Percentiles rank a stretch among this genome's conserved stretches.
phyloP scores from a whole-genome alignment of 2,113 vertebrate genomes.

The Haplotaxodon microlepis region DNA sequence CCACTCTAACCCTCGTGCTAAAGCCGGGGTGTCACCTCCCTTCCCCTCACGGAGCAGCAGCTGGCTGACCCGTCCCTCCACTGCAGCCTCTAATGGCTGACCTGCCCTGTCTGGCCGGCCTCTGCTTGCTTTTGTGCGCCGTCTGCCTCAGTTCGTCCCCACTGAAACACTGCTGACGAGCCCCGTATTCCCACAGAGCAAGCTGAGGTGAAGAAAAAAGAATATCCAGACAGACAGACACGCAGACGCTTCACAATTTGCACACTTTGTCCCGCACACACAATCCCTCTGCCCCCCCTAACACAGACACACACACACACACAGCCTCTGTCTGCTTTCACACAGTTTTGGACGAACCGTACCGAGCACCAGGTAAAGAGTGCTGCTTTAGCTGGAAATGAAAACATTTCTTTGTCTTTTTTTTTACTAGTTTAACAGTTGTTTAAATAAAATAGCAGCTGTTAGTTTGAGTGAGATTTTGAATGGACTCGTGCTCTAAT shows the following conservation, averaged over 20 bases:
- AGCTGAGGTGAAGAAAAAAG: neutral
- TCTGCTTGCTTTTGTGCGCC: conserved; percentile 85
- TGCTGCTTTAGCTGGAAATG: neutral
- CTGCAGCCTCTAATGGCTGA: conserved; percentile 78
- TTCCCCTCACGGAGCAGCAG: conserved; percentile 62
- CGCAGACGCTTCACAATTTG: conserved; percentile 27
- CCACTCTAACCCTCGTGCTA: neutral
- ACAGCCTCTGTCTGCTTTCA: neutral
- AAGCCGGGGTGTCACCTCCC: conserved; percentile 30
- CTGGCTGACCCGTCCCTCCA: conserved; percentile 82
- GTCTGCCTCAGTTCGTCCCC: conserved; percentile 89
- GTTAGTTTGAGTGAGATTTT: neutral
- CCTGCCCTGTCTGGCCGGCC: conserved; percentile 86
- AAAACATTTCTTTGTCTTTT: neutral
- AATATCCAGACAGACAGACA: neutral
- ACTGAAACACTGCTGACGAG: conserved; percentile 40
- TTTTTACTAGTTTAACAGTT: neutral
- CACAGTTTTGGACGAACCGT: neutral
- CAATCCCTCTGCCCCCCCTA: neutral
- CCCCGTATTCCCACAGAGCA: conserved; percentile 65
- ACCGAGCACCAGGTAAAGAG: neutral
- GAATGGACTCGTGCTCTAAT: neutral
- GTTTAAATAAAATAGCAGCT: neutral
- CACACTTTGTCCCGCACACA: conserved; percentile 24
- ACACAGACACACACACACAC: neutral